Base-by-base conservation (phyloP, 2,797 vertebrate species). In the Miichthys miiuy region DNA sequence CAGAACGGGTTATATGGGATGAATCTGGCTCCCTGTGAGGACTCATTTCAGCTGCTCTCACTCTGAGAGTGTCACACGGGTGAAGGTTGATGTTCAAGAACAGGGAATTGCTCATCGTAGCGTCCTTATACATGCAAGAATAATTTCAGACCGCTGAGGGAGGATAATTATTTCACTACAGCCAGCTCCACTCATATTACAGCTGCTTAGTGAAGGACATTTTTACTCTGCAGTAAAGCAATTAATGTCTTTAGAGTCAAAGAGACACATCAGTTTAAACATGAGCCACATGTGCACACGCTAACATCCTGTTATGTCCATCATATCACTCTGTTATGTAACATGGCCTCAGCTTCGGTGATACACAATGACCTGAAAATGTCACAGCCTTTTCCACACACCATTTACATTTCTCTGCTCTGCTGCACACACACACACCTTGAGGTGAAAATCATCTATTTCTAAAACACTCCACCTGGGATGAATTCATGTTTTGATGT, bases 281-380 rank as follows among this genome's bases (percentile, higher is more conserved):
- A 60, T 21, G n/a, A 25, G 65, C 75, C 68, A 72, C 75, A 34
- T 71, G 48, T 70, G 58, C 70, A 63, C 11, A 27, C 62, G 65
- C 57, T 75, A 38, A 70, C 56, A 18, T 62, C 62, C 77, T 60
- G 58, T 76, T 60, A 70, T 23, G 73, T 75, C 88, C 80, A 82
- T 89, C 86, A 72, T 84, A 75, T 80, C 81, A 77, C 55, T 27
- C 47, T 34, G 72, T 95, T 93, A 86, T 64, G 66, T 93, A 94
- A 94, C 68, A 46, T 56, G 23, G 81, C 68, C 90, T 82, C 81
- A 84, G 89, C 82, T 71, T 73, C 74, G 72, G 80, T 83, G 8
- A 66, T 80, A 84, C 81, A 73, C 85, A 72, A 50, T 88, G 84
- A 93, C 91, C 94, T 93, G 84, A 93, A 94, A 93, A 91, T 87